phyloP scores from a whole-genome alignment of 2,888 invertebrate species.

The Cabera pusaria region DNA sequence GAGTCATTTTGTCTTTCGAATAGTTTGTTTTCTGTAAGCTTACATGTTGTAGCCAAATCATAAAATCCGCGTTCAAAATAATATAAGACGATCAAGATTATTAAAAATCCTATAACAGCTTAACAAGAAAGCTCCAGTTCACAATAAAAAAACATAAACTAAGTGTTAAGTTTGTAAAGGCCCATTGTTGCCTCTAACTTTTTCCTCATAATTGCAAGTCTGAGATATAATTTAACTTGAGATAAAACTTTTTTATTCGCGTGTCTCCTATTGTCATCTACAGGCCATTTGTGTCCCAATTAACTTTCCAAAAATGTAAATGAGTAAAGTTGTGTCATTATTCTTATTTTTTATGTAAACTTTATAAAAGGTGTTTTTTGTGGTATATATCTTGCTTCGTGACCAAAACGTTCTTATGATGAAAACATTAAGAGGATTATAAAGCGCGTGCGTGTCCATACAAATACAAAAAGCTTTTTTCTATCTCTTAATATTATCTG shows the following conservation, averaged over 20 bases:
- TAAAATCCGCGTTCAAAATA: too few species aligned
- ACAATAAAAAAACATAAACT: conserved; percentile 5
- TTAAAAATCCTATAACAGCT: too few species aligned
- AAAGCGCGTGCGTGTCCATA: too few species aligned
- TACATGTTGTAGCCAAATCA: too few species aligned
- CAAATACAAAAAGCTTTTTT: too few species aligned
- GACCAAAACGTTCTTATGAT: conserved; percentile 9
- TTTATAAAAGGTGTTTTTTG: conserved; percentile 27
- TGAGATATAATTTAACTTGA: conserved; percentile 31
- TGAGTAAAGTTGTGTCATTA: conserved; percentile 34
- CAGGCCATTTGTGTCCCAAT: conserved; percentile 26
- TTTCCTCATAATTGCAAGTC: conserved; percentile 14
- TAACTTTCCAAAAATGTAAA: conserved; percentile 32
- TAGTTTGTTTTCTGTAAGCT: too few species aligned
- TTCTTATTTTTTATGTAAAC: conserved; percentile 32
- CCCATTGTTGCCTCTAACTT: conserved; percentile 19
- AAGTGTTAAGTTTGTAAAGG: conserved; percentile 2
- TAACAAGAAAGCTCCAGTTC: too few species aligned
- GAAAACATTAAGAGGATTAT: too few species aligned
- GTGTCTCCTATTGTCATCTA: conserved; percentile 26
- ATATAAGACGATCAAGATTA: too few species aligned
- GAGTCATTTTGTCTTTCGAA: too few species aligned
- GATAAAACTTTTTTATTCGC: conserved; percentile 31
- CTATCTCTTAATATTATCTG: too few species aligned
- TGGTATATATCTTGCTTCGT: conserved; percentile 17